Base-by-base conservation (phyloP, 2,113 vertebrate genomes). In the Anolis carolinensis region DNA sequence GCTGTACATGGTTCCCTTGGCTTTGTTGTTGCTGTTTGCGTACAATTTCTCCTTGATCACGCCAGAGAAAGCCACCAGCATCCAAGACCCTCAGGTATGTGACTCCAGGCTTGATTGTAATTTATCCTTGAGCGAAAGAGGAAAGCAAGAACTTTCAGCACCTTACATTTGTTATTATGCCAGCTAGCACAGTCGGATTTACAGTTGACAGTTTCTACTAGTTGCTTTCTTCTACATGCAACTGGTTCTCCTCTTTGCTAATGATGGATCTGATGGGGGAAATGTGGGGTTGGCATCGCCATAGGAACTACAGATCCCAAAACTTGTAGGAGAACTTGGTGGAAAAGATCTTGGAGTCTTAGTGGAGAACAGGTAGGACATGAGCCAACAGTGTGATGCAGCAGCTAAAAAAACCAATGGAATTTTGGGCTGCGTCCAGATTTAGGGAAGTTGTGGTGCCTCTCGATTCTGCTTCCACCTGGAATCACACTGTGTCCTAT, bases 1-100 rank as follows among this genome's bases (percentile, higher is more conserved):
- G 78, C 96, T 98, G 81, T 99, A 98, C 95, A 99, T 99, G 98
- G 91, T 99, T 90, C 99, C 98, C 4, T 95, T 99, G 92, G 97
- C 97, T 81, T 93, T 99, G 71, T 89, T 99, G 76, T 92, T 98
- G 84, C 96, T 99, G 79, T 96, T 99, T 70, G 90, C 95, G 4
- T 99, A 98, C 96, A 98, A 98, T 92, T 98, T 98, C 96, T 96
- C 97, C 90, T 96, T 96, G 25, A 87, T 97, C 86, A 76, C 68
- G 0, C 93, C 94, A 1, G 97, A 97, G 89, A 98, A 96, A 93
- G 90, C 91, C 88, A 95, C 83, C 93, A 94, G 91, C 87, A 86
- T 95, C 89, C 97, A 97, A 88, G 98, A 99, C 92, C 96, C 97
- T 90, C 96, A 98, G 97, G 99, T 97, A 95, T 98, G 98, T 92